These are phyloP conservation scores for Psammodynastes pulverulentus DNA, from an alignment of 2,113 vertebrate genomes.

Conservation along the genomic window DNA sequence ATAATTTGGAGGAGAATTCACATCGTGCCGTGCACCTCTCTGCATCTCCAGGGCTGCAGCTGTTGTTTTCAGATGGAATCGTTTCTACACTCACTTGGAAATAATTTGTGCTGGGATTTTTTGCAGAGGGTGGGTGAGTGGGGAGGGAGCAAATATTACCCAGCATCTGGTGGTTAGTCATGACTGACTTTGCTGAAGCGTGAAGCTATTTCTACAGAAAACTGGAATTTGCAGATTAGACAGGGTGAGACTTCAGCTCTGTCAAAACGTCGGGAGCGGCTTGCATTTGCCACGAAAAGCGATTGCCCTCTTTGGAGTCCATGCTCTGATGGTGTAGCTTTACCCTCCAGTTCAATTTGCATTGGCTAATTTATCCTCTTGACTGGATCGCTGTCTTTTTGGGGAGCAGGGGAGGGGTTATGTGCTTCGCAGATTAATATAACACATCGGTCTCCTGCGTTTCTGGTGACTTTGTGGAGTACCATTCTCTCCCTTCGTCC, in stretches of 20 bases:
- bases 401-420: background rate
- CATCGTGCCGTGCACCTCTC: background rate
- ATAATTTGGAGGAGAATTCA: background rate
- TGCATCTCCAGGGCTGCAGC: background rate
- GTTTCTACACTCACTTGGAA: background rate
- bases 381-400: background rate
- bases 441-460: background rate
- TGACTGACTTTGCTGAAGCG: background rate
- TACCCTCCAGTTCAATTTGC: background rate
- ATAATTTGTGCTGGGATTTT: background rate
- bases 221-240: background rate
- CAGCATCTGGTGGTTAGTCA: background rate
- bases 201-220: background rate
- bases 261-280: background rate
- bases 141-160: background rate
- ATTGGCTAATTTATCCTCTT: background rate
- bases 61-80: background rate
- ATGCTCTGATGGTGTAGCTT: background rate
- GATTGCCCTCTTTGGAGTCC: background rate
- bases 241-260: background rate
- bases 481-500: background rate
- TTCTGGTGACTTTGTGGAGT: background rate
- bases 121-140: background rate
- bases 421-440: background rate
- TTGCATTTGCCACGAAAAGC: background rate